These are phyloP conservation scores for Temnopleurus reevesii DNA, from an alignment of 53 echinoderm and acorn worm genomes.

Conservation along the genomic window DNA sequence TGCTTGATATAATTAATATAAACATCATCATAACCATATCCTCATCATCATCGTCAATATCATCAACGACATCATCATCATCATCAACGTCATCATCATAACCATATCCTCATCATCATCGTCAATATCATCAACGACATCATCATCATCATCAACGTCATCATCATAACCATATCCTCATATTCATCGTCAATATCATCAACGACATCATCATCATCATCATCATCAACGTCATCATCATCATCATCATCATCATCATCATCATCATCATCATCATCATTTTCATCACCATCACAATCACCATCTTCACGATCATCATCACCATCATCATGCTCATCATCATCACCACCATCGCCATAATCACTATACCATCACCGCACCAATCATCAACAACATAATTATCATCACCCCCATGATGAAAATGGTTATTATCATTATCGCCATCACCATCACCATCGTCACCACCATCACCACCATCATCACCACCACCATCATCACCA, in stretches of 20 bases:
- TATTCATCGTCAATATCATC: no score
- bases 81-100: neutral
- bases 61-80: neutral
- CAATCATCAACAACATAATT: neutral
- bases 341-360: slow-evolving; percentile 44
- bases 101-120: neutral
- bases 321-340: slow-evolving; percentile 38
- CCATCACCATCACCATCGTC: neutral
- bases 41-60: neutral
- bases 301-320: slow-evolving; percentile 50
- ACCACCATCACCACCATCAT: no score
- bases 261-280: neutral
- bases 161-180: neutral
- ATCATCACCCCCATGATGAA: neutral
- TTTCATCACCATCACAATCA: neutral
- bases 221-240: neutral
- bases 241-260: neutral
- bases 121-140: neutral
- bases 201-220: no score
- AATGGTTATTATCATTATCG: neutral
- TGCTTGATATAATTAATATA: neutral
- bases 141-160: neutral
- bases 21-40: neutral
- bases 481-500: no score
- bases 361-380: no score